A percentile compares a stretch with the other conserved stretches of the same genome.
Conservation (phyloP, 2,797 vertebrate species). For the Liparis tanakae region DNA sequence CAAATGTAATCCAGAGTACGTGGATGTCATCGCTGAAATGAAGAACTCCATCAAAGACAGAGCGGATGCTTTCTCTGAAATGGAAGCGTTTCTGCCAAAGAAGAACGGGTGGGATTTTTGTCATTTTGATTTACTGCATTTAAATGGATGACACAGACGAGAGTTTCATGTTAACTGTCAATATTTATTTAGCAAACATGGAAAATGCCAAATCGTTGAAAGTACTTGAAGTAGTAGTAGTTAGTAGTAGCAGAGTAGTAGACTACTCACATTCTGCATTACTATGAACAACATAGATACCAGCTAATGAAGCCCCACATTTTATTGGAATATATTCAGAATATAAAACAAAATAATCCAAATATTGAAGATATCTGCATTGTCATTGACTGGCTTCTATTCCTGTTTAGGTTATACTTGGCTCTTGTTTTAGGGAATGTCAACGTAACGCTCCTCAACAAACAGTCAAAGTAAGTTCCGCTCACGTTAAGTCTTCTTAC, state of each 20-base stretch:
- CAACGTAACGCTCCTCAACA: conserved; percentile 85
- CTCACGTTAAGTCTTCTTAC: fast-evolving
- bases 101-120: conserved; percentile 86
- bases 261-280: too few species aligned
- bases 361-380: neutral
- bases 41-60: conserved; percentile 87
- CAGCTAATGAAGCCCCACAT: neutral
- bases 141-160: neutral
- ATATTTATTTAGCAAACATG: neutral
- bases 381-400: neutral
- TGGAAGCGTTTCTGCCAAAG: conserved; percentile 97
- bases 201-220: neutral
- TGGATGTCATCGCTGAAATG: conserved; percentile 78
- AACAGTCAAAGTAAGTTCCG: conserved; percentile 80
- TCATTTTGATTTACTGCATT: neutral
- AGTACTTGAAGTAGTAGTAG: neutral
- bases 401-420: conserved; percentile 89
- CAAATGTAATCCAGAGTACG: conserved; percentile 67
- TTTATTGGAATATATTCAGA: neutral
- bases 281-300: neutral
- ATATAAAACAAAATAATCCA: neutral
- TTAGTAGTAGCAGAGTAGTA: neutral
- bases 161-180: neutral
- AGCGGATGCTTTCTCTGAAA: conserved; percentile 89
- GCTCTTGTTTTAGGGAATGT: conserved; percentile 84